Percentiles rank a stretch among this genome's conserved stretches.
Conservation (phyloP, 2,888 invertebrate species). For the Syritta pipiens region DNA sequence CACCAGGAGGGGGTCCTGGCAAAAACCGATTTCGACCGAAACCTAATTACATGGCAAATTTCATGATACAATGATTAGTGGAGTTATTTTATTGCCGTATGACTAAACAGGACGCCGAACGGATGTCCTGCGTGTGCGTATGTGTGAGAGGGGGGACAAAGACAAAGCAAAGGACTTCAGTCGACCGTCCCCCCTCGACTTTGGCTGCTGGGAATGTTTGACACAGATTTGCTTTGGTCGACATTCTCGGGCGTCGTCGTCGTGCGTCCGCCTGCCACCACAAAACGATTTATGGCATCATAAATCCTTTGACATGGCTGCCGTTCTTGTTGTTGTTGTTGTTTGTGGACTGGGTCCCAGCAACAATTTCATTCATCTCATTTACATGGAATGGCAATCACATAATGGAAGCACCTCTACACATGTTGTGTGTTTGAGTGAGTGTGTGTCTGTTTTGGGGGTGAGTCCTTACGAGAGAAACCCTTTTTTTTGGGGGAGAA, state of each 20-base stretch:
- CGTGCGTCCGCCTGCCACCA: neutral
- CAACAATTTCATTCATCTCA: conserved; percentile 34
- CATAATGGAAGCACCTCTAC: conserved; percentile 29
- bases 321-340: neutral
- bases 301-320: conserved; percentile 32
- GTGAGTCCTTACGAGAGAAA: neutral
- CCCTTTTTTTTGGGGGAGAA: neutral
- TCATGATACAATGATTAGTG: conserved; percentile 50
- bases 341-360: neutral
- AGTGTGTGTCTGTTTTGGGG: neutral
- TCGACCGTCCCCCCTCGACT: neutral
- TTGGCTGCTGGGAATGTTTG: too few relatives aligned
- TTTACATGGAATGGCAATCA: conserved; percentile 39
- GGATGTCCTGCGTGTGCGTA: neutral
- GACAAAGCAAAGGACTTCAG: neutral
- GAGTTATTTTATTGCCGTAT: conserved; percentile 46
- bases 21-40: conserved; percentile 32
- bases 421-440: too few relatives aligned
- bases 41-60: conserved; percentile 60
- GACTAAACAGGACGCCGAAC: conserved; percentile 38
- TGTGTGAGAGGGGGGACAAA: neutral
- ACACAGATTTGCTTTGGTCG: conserved; percentile 31
- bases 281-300: conserved; percentile 40
- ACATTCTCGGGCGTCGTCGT: too few relatives aligned
- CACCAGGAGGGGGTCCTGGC: neutral